Conservation (phyloP, 2,888 invertebrate genomes). For the Habroteleia sp. region DNA sequence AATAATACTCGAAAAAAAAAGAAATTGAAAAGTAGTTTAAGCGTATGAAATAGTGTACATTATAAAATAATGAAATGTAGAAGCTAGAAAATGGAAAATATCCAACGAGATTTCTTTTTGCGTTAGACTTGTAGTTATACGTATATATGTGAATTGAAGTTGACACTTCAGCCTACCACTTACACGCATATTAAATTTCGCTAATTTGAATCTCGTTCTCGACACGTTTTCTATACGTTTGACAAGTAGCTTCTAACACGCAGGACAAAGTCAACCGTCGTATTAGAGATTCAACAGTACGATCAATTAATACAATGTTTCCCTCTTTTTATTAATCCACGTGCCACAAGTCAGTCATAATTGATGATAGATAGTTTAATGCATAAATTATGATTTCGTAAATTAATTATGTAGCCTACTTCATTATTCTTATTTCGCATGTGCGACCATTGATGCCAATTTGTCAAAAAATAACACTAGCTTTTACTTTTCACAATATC, state of each 20-base stretch:
- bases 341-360: constrained; percentile 29
- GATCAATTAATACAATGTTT: constrained; percentile 36
- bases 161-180: constrained; percentile 11
- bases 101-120: too few species aligned
- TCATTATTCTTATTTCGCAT: constrained; percentile 25
- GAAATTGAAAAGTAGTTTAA: too few species aligned
- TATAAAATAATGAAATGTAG: too few species aligned
- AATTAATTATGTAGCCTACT: constrained; percentile 19
- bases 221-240: constrained; percentile 31
- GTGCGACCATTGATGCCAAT: neutral
- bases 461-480: constrained; percentile 15
- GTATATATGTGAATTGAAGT: too few species aligned
- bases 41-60: too few species aligned
- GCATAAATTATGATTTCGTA: constrained; percentile 30
- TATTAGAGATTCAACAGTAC: constrained; percentile 15
- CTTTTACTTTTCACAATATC: constrained; percentile 27
- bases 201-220: constrained; percentile 41
- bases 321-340: constrained; percentile 16
- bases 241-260: constrained; percentile 30
- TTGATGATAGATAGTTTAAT: constrained; percentile 12
- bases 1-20: too few species aligned
- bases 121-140: neutral
- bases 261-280: constrained; percentile 11
- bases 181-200: constrained; percentile 28
- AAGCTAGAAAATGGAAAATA: too few species aligned